Base-by-base conservation (phyloP, 1,140 invertebrate genomes). In the Eubasilissa regina region DNA sequence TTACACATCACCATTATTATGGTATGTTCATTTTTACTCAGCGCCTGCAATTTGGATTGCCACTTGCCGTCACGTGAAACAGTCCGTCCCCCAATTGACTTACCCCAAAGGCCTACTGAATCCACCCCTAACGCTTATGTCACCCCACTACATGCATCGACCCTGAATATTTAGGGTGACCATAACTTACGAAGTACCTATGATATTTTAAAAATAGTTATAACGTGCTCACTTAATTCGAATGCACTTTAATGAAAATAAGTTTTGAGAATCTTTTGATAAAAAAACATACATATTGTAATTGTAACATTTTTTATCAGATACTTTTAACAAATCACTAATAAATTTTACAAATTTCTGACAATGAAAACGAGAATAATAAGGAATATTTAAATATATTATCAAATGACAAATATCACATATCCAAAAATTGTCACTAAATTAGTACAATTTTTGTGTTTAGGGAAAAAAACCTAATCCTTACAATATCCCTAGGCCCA, bases 61-160 rank as follows among this genome's bases (percentile, higher is more conserved):
- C 66, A 70, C 66, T 70, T 70, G 66, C n/a, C 21, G 47, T 70
- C 45, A 47, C 15, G 51, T 19, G 47, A 48, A 70, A 47, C 66
- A 62, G 66, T 70, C 25, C 66, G 45, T 51, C 45, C 66, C 66
- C 66, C 66, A 70, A 70, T 70, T 70, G 66, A 70, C 66, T 70
- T 70, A 70, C 66, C 45, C 64, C 66, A 51, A 48, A 70, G 66
- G 66, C 66, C 66, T 70, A 70, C 66, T 70, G 66, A 70, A 70
- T 70, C 47, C 66, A 48, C 66, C 66, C 62, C 66, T 70, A 70
- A 70, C 66, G 66, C 66, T 70, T 70, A 70, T 70, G 47, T 70
- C 48, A 70, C 66, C 66, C 45, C 48, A 70, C 66, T 70, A 70
- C 66, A 70, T 70, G 47, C 66, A 48, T 48, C 19, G 45, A 45